phyloP scores from a whole-genome alignment of 2,113 vertebrate species.

The Ailurus styani region DNA sequence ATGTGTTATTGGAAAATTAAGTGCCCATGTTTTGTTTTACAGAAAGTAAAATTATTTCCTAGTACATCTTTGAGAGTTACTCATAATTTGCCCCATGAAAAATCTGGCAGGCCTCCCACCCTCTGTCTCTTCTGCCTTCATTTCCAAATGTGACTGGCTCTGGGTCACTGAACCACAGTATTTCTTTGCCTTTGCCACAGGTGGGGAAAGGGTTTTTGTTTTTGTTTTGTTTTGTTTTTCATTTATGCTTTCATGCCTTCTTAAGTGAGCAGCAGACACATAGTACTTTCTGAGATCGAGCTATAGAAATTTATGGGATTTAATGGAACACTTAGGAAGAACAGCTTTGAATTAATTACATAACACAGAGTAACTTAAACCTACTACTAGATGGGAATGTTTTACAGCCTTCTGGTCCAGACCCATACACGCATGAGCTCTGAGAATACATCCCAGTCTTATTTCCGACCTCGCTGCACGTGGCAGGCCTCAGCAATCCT shows the following conservation, averaged over 20 bases:
- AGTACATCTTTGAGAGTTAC: background rate
- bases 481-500: background rate
- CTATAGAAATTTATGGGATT: constrained; percentile 40
- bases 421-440: background rate
- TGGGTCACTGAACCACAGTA: background rate
- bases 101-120: background rate
- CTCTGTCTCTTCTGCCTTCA: background rate
- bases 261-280: background rate
- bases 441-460: background rate
- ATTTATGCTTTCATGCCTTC: background rate
- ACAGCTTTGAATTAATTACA: constrained; percentile 46
- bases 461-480: background rate
- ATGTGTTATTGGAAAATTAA: background rate
- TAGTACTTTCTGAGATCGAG: background rate
- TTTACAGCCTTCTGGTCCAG: background rate
- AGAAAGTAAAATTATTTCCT: background rate
- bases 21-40: background rate
- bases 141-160: background rate
- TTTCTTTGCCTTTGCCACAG: background rate
- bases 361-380: background rate
- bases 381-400: background rate
- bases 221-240: background rate
- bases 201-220: background rate
- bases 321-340: constrained; percentile 42
- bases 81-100: background rate